These are phyloP conservation scores for Agonopterix heracliana DNA, from an alignment of 2,888 invertebrate species.

Conservation along the genomic window DNA sequence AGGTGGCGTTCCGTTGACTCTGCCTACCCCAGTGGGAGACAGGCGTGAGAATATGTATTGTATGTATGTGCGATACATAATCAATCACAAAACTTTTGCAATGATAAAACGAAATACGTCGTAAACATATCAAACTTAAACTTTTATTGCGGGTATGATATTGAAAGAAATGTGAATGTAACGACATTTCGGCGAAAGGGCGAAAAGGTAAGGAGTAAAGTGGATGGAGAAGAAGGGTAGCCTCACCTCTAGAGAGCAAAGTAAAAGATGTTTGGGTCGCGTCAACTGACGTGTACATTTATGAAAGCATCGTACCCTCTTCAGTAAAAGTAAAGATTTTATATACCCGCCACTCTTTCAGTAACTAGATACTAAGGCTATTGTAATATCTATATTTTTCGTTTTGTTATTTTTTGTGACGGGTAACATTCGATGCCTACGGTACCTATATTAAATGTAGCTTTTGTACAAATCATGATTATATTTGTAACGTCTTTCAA, in stretches of 20 bases:
- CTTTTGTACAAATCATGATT: too few species aligned
- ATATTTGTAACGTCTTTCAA: too few species aligned
- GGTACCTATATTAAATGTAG: too few species aligned
- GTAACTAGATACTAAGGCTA: conserved; percentile 25
- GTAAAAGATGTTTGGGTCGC: conserved; percentile 60
- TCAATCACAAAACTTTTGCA: conserved; percentile 18
- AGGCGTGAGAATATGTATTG: too few species aligned
- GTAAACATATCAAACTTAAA: conserved; percentile 12
- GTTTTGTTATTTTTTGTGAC: not conserved
- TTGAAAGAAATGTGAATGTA: conserved; percentile 32
- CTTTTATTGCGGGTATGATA: conserved; percentile 20
- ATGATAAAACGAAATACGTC: conserved; percentile 11
- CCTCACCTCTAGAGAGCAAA: conserved; percentile 51
- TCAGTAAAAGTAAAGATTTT: conserved; percentile 35
- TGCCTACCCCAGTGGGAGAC: too few species aligned
- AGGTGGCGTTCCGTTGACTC: too few species aligned
- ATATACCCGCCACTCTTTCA: conserved; percentile 32
- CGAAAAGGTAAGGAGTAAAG: conserved; percentile 47
- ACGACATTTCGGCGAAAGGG: conserved; percentile 32
- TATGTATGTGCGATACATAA: too few species aligned
- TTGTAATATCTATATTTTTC: conserved; percentile 6
- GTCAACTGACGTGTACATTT: conserved; percentile 56
- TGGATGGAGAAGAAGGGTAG: conserved; percentile 52
- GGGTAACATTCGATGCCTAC: too few species aligned
- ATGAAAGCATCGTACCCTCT: conserved; percentile 47